phyloP scores from a whole-genome alignment of 2,797 vertebrate species.

The Echeneis naucrates region DNA sequence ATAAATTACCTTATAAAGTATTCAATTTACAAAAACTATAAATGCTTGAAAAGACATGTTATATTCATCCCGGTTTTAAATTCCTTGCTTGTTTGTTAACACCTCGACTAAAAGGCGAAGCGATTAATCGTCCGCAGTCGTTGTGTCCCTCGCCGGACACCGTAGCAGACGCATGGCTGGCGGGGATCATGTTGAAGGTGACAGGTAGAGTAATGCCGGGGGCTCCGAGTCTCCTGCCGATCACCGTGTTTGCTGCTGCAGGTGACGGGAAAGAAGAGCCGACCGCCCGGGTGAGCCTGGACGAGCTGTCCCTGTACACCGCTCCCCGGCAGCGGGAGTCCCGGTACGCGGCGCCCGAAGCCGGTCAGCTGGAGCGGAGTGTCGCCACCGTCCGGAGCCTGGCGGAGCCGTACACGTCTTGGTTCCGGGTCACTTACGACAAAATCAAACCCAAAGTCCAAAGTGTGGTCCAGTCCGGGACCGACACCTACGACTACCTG shows the following conservation, averaged over 20 bases:
- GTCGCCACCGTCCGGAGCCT: conserved; percentile 71
- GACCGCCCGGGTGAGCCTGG: conserved; percentile 29
- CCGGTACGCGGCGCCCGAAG: conserved; percentile 57
- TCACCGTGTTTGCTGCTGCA: conserved; percentile 53
- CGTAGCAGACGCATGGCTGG: conserved; percentile 60
- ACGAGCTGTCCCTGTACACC: conserved; percentile 80
- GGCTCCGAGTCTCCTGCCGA: conserved; percentile 14
- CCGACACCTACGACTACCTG: conserved; percentile 86
- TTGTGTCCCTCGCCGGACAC: conserved; percentile 59
- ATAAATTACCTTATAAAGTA: no score
- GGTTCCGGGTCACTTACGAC: conserved; percentile 82
- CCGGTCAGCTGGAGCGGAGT: conserved; percentile 76
- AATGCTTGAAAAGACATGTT: no score
- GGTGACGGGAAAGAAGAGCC: conserved; percentile 24
- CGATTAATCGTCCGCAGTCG: background rate
- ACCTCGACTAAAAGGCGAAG: background rate
- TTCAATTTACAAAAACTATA: no score
- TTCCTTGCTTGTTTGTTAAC: no score
- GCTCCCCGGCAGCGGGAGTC: conserved; percentile 40
- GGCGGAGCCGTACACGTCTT: conserved; percentile 67
- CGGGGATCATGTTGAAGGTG: conserved; percentile 76
- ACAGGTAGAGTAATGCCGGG: conserved; percentile 64
- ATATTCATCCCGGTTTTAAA: no score
- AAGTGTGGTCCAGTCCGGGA: conserved; percentile 82
- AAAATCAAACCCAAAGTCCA: conserved; percentile 87